Percentiles rank a stretch among this genome's conserved stretches.
phyloP scores from a whole-genome alignment of 2,888 invertebrate genomes.

The Teleogryllus oceanicus region DNA sequence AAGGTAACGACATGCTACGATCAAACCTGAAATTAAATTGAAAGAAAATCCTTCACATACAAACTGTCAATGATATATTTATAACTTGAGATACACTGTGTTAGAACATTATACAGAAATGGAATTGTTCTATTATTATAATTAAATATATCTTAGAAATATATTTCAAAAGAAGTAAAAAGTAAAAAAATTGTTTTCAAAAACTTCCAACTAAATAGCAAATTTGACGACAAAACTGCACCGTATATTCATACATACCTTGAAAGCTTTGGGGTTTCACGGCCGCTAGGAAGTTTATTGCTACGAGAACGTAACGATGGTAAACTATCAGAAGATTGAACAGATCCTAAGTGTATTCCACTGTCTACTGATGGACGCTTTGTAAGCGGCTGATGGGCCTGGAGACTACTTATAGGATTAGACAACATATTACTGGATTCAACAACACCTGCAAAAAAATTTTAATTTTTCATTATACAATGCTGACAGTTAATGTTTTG shows the following conservation, averaged over 20 bases:
- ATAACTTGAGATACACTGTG: conserved; percentile 25
- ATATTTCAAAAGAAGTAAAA: too few species aligned
- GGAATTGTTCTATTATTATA: neutral
- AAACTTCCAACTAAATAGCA: neutral
- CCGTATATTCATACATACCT: conserved; percentile 44
- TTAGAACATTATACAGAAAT: too few species aligned
- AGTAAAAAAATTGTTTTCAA: too few species aligned
- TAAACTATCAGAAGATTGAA: conserved; percentile 46
- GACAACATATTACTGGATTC: conserved; percentile 22
- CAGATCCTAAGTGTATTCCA: conserved; percentile 69
- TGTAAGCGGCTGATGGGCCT: conserved; percentile 50
- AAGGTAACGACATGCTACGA: conserved; percentile 66
- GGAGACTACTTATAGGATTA: conserved; percentile 19
- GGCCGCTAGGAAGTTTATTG: conserved; percentile 40
- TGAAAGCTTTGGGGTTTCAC: conserved; percentile 49
- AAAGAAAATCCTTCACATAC: too few species aligned
- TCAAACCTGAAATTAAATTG: conserved; percentile 54
- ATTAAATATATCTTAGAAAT: conserved; percentile 1
- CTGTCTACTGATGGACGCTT: conserved; percentile 76
- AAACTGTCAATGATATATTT: conserved; percentile 24
- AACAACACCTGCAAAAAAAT: conserved; percentile 18
- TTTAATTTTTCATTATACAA: too few species aligned
- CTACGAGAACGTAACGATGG: conserved; percentile 43
- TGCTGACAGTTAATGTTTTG: too few species aligned
- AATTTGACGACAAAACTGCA: neutral